A percentile compares a stretch with the other conserved stretches of the same genome.
Conservation (phyloP, 2,888 invertebrate species). For the Trichopria drosophilae region DNA sequence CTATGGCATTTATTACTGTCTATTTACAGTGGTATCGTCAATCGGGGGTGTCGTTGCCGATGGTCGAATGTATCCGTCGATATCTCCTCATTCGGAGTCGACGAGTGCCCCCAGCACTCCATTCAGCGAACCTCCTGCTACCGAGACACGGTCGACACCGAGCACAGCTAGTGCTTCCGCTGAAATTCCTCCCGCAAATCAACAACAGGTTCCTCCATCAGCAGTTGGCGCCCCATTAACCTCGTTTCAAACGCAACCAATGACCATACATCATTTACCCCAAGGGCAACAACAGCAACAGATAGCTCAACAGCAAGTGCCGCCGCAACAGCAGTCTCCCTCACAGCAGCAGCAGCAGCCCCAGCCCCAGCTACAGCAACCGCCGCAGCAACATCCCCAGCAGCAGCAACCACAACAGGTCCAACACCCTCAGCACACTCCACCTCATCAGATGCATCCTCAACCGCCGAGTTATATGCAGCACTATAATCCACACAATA, state of each 20-base stretch:
- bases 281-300: conserved; percentile 39
- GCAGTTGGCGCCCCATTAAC: conserved; percentile 41
- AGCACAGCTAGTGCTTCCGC: conserved; percentile 33
- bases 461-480: conserved; percentile 56
- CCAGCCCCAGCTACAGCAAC: conserved; percentile 52
- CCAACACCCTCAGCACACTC: conserved; percentile 47
- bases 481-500: conserved; percentile 54
- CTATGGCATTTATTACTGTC: too few relatives aligned
- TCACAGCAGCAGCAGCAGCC: conserved; percentile 50
- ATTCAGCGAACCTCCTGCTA: conserved; percentile 48
- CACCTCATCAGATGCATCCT: conserved; percentile 46
- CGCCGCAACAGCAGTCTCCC: conserved; percentile 51
- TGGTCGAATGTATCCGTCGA: conserved; percentile 73
- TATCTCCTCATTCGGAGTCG: conserved; percentile 46
- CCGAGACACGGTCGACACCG: conserved; percentile 52
- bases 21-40: conserved; percentile 75
- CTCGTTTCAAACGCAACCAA: conserved; percentile 31
- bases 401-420: conserved; percentile 45
- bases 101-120: conserved; percentile 44
- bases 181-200: conserved; percentile 24
- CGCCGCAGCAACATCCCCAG: conserved; percentile 41
- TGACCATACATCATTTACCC: conserved; percentile 32
- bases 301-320: conserved; percentile 46
- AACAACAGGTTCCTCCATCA: conserved; percentile 47
- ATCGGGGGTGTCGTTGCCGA: conserved; percentile 83